Evolutionary conservation across 1,140 invertebrate species (phyloP), one percentile per base, ranked within the genome.

Genomic region (Cataglyphis hispanica): DNA sequence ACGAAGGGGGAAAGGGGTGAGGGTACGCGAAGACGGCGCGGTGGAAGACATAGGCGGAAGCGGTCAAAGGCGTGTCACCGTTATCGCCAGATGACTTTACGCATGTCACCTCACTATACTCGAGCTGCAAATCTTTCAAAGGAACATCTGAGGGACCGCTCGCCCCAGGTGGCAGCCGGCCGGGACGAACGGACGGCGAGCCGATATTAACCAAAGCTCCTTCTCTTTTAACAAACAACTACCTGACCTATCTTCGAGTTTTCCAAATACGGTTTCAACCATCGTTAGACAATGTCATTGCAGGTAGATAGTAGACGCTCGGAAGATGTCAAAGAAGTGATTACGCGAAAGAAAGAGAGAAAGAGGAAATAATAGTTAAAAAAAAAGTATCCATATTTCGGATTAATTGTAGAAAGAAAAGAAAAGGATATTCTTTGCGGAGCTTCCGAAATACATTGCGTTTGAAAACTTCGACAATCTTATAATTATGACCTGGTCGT

Each of bases 81-180:
- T 90, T 90, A 90, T 90, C 89, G 88, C 86, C 81, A 87, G 83
- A 90, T 90, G 89, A 90, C 89, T 90, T 89, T 89, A 90, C 86
- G 88, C 84, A 85, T 58, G 43, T 77, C 58, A 64, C 19, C 31
- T 64, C 40, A 31, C 60, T 90, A 90, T 90, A 90, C 85, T 83
- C 85, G 81, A 88, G 89, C 89, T 87, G 90, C 89, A 89, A 91
- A 91, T 91, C 89, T 91, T 86, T 91, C 85, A 91, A 91, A 89
- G 89, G 85, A 86, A 91, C 90, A 89, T 91, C 90, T 91, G 87
- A 91, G 75, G 87, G 86, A 85, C 89, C 90, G 90, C 90, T 89
- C 90, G 69, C 66, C 64, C 86, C 78, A 83, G 78, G 78, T 83
- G 83, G 87, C 60, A 53, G 81, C 81, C 58, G 63, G 13, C 4